Conservation (phyloP, 2,888 invertebrate species). For the Odiellus spinosus region DNA sequence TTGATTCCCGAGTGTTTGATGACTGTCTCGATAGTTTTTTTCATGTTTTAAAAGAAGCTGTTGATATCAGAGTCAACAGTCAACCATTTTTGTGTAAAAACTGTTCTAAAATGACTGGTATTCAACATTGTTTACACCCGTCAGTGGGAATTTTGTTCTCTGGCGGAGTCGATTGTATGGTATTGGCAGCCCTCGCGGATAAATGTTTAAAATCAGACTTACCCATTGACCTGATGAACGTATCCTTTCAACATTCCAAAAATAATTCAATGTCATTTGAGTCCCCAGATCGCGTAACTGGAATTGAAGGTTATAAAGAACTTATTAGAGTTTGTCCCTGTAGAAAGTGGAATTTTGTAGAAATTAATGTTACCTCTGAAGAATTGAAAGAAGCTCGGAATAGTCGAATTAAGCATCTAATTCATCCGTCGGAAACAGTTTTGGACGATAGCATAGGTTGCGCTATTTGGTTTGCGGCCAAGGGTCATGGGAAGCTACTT, state of each 20-base stretch:
- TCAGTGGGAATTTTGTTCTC: conserved; percentile 69
- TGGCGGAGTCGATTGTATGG: conserved; percentile 89
- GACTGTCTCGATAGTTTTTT: conserved; percentile 22
- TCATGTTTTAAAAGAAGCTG: conserved; percentile 25
- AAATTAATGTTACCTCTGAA: conserved; percentile 33
- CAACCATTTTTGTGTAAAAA: conserved; percentile 24
- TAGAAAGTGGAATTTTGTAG: conserved; percentile 65
- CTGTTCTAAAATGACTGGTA: conserved; percentile 17
- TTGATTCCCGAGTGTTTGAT: not conserved
- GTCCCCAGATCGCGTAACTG: conserved; percentile 73
- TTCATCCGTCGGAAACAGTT: conserved; percentile 70
- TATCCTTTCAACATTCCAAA: conserved; percentile 51
- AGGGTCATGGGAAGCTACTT: conserved; percentile 42
- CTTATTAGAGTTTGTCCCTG: conserved; percentile 48
- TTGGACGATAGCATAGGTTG: conserved; percentile 91
- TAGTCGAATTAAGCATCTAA: conserved; percentile 50
- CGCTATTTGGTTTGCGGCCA: conserved; percentile 84
- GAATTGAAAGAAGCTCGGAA: conserved; percentile 26
- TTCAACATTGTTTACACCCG: conserved; percentile 13
- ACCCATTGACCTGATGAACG: conserved; percentile 79
- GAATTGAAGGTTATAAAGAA: conserved; percentile 50
- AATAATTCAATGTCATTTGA: conserved; percentile 26
- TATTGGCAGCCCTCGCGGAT: conserved; percentile 63
- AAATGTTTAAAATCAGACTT: conserved; percentile 45
- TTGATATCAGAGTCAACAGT: conserved; percentile 22